Percentiles rank a stretch among this genome's conserved stretches.
phyloP scores from a whole-genome alignment of 2,797 vertebrate genomes.

The Nasua narica region DNA sequence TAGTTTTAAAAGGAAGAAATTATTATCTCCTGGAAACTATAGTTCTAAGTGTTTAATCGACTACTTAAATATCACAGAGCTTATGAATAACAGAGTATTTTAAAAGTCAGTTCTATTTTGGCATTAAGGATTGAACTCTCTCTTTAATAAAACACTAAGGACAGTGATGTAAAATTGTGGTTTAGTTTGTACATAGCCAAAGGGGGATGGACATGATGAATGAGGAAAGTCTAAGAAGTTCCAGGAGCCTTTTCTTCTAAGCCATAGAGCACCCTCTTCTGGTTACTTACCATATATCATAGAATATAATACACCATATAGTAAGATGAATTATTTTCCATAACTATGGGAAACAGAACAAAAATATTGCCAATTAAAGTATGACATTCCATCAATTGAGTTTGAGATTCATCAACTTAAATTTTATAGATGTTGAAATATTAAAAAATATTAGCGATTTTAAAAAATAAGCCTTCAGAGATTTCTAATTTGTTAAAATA shows the following conservation, averaged over 20 bases:
- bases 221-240: neutral
- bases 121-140: neutral
- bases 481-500: neutral
- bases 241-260: neutral
- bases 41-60: neutral
- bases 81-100: neutral
- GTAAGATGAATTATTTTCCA: slow-evolving; percentile 33
- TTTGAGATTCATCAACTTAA: neutral
- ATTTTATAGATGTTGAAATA: neutral
- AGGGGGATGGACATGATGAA: neutral
- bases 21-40: neutral
- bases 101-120: neutral
- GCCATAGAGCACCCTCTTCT: neutral
- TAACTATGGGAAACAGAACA: neutral
- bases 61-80: neutral
- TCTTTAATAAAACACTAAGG: neutral
- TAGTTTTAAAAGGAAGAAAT: slow-evolving; percentile 1
- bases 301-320: slow-evolving; percentile 18
- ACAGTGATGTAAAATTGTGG: neutral
- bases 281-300: slow-evolving; percentile 27
- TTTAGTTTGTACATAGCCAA: neutral
- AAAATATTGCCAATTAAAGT: neutral
- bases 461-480: slow-evolving; percentile 14
- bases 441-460: neutral
- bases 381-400: neutral